phyloP scores from a whole-genome alignment of 2,113 vertebrate genomes.

The Brachirus orientalis region DNA sequence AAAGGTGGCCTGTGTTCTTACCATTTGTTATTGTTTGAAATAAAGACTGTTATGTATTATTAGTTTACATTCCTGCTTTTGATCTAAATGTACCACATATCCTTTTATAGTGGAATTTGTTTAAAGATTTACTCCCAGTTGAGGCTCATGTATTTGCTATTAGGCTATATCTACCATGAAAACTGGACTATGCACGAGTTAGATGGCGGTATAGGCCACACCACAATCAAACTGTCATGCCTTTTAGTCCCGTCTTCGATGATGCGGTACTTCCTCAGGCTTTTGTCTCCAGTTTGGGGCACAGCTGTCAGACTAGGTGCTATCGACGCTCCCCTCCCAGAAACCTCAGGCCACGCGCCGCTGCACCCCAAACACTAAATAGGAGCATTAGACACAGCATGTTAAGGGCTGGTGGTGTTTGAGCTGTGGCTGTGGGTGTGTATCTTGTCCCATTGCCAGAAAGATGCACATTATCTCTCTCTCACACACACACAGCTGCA shows the following conservation, averaged over 20 bases:
- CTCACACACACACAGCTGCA: conserved; percentile 50
- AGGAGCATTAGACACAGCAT: conserved; percentile 85
- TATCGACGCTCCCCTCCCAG: conserved; percentile 74
- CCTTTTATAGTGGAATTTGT: conserved; percentile 12
- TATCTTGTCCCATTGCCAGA: conserved; percentile 73
- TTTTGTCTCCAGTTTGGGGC: conserved; percentile 82
- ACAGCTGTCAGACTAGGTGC: conserved; percentile 85
- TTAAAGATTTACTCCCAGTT: conserved; percentile 20
- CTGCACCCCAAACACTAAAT: conserved; percentile 84
- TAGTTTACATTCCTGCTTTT: conserved; percentile 49
- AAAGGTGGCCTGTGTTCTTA: conserved; percentile 55
- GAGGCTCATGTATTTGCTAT: conserved; percentile 10
- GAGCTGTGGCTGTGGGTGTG: conserved; percentile 77
- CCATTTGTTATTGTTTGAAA: conserved; percentile 49
- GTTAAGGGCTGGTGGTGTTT: conserved; percentile 83
- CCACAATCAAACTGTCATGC: conserved; percentile 71
- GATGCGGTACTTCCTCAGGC: conserved; percentile 82
- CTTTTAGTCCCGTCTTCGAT: conserved; percentile 77
- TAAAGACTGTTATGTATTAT: conserved; percentile 44
- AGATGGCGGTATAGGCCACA: conserved; percentile 47
- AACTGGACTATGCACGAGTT: conserved; percentile 38
- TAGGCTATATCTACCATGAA: conserved; percentile 39
- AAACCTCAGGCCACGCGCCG: conserved; percentile 79
- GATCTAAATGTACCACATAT: conserved; percentile 45
- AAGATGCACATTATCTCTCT: conserved; percentile 59